A percentile compares a stretch with the other conserved stretches of the same genome.
phyloP scores from a whole-genome alignment of 2,113 vertebrate species.

The Plectropomus leopardus region DNA sequence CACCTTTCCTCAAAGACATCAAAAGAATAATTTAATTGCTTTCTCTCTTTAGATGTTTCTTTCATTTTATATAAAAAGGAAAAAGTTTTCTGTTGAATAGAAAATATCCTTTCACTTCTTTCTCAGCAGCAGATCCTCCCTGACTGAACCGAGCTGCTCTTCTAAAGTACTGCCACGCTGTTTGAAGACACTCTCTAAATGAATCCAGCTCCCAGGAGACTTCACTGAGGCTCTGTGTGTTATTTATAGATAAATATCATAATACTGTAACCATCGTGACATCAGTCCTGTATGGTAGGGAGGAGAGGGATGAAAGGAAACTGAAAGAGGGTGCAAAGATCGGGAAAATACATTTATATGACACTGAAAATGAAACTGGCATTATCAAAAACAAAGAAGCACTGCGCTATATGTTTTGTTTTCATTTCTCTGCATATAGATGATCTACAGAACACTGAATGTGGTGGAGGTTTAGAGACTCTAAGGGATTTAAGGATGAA shows the following conservation, averaged over 20 bases:
- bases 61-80: conserved; percentile 32
- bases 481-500: neutral
- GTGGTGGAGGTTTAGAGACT: no score
- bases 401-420: neutral
- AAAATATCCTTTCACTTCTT: conserved; percentile 6
- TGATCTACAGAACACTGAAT: neutral
- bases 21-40: conserved; percentile 36
- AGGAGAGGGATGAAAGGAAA: neutral
- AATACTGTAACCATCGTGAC: conserved; percentile 14
- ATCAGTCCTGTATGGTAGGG: conserved; percentile 21
- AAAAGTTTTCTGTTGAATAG: conserved; percentile 5
- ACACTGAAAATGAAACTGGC: neutral
- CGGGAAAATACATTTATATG: neutral
- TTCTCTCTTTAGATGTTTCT: conserved; percentile 4
- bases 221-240: conserved; percentile 23
- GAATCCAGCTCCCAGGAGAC: conserved; percentile 35
- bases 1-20: conserved; percentile 17
- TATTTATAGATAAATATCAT: conserved; percentile 64
- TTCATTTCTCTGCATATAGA: neutral
- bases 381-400: neutral
- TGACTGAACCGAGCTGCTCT: conserved; percentile 14
- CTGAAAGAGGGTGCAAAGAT: neutral
- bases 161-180: conserved; percentile 21
- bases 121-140: conserved; percentile 22
- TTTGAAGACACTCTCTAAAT: conserved; percentile 56